These are phyloP conservation scores for Tetrax tetrax DNA, from an alignment of 2,113 vertebrate species.

Conservation along the genomic window DNA sequence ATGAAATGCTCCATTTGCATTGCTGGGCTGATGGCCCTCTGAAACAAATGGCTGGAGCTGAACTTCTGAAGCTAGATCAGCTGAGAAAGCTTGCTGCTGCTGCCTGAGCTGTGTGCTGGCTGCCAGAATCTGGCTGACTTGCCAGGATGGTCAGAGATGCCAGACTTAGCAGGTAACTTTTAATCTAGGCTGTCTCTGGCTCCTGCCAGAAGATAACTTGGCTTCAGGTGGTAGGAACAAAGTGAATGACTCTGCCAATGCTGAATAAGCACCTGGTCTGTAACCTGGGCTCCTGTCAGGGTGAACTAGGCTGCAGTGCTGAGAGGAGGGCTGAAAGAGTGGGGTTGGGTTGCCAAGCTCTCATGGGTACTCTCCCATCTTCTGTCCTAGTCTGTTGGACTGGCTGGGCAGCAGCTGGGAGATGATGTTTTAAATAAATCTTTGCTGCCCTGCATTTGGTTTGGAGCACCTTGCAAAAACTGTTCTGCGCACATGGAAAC, in stretches of 20 bases:
- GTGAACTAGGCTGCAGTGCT: not conserved
- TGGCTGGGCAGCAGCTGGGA: not conserved
- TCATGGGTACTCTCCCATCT: not conserved
- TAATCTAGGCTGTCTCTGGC: not conserved
- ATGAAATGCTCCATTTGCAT: not conserved
- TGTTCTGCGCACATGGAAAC: not conserved
- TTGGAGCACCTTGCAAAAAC: not conserved
- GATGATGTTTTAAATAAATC: not conserved
- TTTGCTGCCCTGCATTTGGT: fast-evolving
- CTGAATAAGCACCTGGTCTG: not conserved
- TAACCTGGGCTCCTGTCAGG: too few relatives aligned
- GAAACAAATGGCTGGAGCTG: not conserved
- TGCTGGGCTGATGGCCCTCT: not conserved
- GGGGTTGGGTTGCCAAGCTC: not conserved
- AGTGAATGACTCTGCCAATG: not conserved
- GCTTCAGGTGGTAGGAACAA: not conserved
- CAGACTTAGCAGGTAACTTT: not conserved
- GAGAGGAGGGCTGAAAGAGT: not conserved
- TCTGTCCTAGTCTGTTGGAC: too few relatives aligned
- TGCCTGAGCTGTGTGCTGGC: not conserved
- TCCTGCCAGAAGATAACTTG: not conserved
- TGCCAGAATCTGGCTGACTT: not conserved
- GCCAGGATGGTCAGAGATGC: not conserved
- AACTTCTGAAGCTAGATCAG: not conserved
- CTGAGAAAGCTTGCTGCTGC: not conserved